These are phyloP conservation scores for Carduelis carduelis DNA, from an alignment of 2,797 vertebrate species.

Conservation along the genomic window DNA sequence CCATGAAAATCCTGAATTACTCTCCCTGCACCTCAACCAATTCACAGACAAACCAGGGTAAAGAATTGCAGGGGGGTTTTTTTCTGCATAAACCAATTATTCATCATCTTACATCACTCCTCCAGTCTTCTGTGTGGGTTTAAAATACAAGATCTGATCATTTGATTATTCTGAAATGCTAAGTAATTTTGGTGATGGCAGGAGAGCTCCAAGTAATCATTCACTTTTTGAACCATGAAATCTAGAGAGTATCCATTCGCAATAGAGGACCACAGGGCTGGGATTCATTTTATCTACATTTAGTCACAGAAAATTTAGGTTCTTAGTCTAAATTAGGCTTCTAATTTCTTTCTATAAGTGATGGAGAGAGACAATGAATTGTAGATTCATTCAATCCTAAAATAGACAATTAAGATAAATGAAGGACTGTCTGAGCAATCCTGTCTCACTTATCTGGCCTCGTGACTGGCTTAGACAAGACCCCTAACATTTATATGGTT, in stretches of 20 bases:
- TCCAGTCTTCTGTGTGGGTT: background rate
- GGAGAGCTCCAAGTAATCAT: background rate
- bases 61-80: background rate
- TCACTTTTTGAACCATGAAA: background rate
- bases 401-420: background rate
- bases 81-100: background rate
- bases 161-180: background rate
- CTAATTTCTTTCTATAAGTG: background rate
- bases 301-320: background rate
- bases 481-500: background rate
- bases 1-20: background rate
- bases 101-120: background rate
- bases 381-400: background rate
- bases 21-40: background rate
- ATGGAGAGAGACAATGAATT: background rate
- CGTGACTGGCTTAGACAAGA: background rate
- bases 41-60: background rate
- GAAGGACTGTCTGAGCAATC: background rate
- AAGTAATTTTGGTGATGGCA: background rate
- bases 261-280: background rate
- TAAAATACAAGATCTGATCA: background rate
- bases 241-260: background rate
- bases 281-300: background rate
- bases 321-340: background rate
- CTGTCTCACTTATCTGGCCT: background rate